These are phyloP conservation scores for Caenorhabditis becei DNA, from an alignment of 2,888 invertebrate genomes.

Conservation along the genomic window DNA sequence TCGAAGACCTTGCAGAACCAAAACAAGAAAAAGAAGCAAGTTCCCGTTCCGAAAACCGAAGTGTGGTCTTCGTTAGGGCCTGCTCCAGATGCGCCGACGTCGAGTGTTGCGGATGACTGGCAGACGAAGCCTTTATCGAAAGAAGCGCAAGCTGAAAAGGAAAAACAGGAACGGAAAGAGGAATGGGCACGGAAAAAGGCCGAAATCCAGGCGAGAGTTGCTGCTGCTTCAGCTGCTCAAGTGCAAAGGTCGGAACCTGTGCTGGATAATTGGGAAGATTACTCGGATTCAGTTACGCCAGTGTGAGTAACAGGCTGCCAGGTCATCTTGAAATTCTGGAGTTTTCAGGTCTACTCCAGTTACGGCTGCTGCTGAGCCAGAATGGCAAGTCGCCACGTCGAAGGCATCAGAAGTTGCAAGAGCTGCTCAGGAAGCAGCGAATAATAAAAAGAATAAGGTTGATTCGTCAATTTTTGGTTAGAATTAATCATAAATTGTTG, in stretches of 20 bases:
- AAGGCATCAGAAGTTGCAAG: conserved; percentile 8
- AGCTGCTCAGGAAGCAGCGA: background rate
- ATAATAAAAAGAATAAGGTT: conserved; percentile 51
- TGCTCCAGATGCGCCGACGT: conserved; percentile 8
- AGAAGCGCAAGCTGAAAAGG: conserved; percentile 55
- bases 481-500: background rate
- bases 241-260: no score
- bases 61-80: conserved; percentile 59
- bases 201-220: conserved; percentile 51
- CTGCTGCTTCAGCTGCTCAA: conserved; percentile 37
- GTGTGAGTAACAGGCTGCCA: background rate
- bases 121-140: conserved; percentile 54
- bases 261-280: no score
- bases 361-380: conserved; percentile 1
- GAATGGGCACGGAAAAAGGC: conserved; percentile 61
- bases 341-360: background rate
- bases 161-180: conserved; percentile 42
- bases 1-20: conserved; percentile 41
- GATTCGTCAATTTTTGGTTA: background rate
- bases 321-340: no score
- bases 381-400: conserved; percentile 29
- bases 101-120: conserved; percentile 25
- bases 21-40: conserved; percentile 54
- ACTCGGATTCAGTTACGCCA: background rate
- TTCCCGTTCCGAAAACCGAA: conserved; percentile 48